Evolutionary conservation across 1,140 invertebrate genomes (phyloP).

Genomic region (Apocrypta bakeri): DNA sequence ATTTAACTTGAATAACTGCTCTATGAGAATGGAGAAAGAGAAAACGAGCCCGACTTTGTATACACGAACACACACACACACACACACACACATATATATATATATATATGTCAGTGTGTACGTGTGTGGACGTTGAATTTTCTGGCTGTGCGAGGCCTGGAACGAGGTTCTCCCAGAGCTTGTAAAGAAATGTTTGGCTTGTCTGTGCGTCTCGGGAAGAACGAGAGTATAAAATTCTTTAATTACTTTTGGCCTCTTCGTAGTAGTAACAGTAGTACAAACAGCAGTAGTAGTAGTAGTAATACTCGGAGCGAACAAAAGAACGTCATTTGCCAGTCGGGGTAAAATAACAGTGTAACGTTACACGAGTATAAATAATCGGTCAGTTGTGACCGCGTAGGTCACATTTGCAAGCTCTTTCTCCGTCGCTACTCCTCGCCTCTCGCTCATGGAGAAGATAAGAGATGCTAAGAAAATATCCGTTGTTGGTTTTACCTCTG

Average conservation of each 20-base stretch:
- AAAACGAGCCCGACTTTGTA: neutral
- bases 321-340: neutral
- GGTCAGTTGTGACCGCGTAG: no score
- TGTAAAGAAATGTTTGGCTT: slow-evolving; percentile 12
- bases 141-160: neutral
- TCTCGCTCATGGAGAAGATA: neutral
- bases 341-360: slow-evolving; percentile 34
- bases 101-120: neutral
- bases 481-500: slow-evolving; percentile 28
- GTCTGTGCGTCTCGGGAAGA: neutral
- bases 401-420: neutral
- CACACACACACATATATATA: no score
- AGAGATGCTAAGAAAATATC: slow-evolving; percentile 40
- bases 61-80: no score
- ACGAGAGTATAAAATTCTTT: slow-evolving; percentile 8
- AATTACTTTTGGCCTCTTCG: slow-evolving; percentile 34
- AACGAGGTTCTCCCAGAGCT: slow-evolving; percentile 10
- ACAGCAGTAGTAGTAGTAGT: neutral
- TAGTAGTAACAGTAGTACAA: neutral
- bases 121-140: neutral
- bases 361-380: slow-evolving; percentile 29
- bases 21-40: neutral
- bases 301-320: slow-evolving; percentile 3
- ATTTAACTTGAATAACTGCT: slow-evolving; percentile 43
- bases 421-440: neutral